phyloP scores from a whole-genome alignment of 1,140 invertebrate genomes.

The Pomacea maculata region DNA sequence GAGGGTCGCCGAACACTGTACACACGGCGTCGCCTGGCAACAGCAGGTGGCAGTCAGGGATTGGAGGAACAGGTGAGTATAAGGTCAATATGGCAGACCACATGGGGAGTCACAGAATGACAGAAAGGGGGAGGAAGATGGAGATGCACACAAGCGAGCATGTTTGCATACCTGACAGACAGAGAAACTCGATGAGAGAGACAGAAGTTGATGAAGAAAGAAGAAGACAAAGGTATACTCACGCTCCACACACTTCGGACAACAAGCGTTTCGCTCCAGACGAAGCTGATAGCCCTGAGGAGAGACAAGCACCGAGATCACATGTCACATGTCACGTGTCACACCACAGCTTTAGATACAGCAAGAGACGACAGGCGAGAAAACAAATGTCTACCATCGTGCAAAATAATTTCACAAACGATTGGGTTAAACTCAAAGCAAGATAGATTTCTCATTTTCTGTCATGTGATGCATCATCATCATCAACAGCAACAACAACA shows the following conservation, averaged over 20 bases:
- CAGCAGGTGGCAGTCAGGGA: neutral
- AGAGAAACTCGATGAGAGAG: neutral
- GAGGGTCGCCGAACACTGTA: conserved; percentile 92
- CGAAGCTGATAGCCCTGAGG: conserved; percentile 75
- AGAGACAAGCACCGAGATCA: conserved; percentile 8
- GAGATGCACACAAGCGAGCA: neutral
- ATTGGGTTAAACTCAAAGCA: too few species aligned
- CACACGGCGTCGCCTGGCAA: conserved; percentile 81
- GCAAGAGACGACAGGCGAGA: too few species aligned
- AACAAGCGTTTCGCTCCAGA: conserved; percentile 81
- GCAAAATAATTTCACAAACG: too few species aligned
- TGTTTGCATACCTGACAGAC: neutral
- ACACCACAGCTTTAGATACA: too few species aligned
- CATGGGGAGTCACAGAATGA: neutral
- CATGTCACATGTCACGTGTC: too few species aligned
- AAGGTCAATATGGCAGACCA: too few species aligned
- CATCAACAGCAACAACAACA: too few species aligned
- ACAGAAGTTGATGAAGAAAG: neutral
- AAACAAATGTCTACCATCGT: too few species aligned
- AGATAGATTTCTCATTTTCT: too few species aligned
- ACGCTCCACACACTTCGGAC: conserved; percentile 76
- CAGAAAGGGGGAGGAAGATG: neutral
- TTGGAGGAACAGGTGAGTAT: too few species aligned
- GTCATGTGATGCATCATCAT: too few species aligned
- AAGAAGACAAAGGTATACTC: conserved; percentile 16